Percentiles rank a stretch among this genome's conserved stretches.
phyloP scores from a whole-genome alignment of 2,888 invertebrate species.

The Xiphydria camelus region DNA sequence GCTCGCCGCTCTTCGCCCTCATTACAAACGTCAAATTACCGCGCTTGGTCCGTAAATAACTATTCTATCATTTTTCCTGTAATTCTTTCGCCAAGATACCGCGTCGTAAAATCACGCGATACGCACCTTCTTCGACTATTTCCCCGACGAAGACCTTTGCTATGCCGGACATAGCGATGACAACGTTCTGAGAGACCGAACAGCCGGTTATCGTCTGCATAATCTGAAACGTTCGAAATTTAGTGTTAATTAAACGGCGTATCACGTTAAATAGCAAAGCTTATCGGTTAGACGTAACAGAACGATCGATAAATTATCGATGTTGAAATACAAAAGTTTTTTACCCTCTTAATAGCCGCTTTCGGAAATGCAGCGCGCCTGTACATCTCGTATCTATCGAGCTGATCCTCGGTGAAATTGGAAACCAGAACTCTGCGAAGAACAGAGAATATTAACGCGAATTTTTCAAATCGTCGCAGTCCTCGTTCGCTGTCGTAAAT shows the following conservation, averaged over 20 bases:
- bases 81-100: too few species aligned
- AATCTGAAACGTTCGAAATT: constrained; percentile 57
- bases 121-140: constrained; percentile 92
- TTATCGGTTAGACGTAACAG: too few species aligned
- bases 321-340: constrained; percentile 17
- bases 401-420: constrained; percentile 97
- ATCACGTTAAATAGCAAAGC: background rate
- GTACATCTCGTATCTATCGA: constrained; percentile 99
- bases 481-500: background rate
- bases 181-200: constrained; percentile 97
- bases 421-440: constrained; percentile 88
- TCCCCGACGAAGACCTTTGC: constrained; percentile 99
- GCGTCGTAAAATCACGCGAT: too few species aligned
- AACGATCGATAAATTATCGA: too few species aligned
- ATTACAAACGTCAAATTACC: too few species aligned
- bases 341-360: constrained; percentile 90
- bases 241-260: background rate
- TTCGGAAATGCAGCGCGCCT: constrained; percentile 96
- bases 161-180: constrained; percentile 99
- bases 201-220: constrained; percentile 99
- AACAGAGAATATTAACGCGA: constrained; percentile 10
- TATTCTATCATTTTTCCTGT: too few species aligned
- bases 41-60: too few species aligned
- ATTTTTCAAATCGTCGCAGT: constrained; percentile 7
- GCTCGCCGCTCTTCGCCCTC: too few species aligned